Evolutionary conservation across 2,888 invertebrate species (phyloP), one percentile per base, ranked within the genome.

Genomic region (Chirona hameri): DNA sequence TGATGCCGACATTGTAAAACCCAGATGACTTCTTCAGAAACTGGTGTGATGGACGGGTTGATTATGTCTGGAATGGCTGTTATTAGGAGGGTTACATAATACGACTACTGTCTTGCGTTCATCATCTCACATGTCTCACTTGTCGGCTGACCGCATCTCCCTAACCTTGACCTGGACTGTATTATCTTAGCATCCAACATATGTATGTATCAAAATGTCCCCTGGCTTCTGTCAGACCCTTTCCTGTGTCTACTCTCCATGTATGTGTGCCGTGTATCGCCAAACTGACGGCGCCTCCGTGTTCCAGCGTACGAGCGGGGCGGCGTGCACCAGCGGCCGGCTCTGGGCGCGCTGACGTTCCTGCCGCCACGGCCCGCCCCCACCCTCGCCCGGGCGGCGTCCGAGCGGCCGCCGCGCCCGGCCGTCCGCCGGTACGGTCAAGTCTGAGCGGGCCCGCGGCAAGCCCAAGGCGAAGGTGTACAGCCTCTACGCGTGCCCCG

Each of bases 401-500:
- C 80, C 69, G 79, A 52, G 52, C 52, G 52, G 1, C 24, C 29
- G 79, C 29, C 31, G 48, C 31, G 15, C 12, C 1, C 65, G n/a
- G 18, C 29, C 81, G 29, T 18, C 72, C 46, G 15, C 81, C 52
- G 81, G 39, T 39, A 46, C 29, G 27, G 15, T 9, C 46, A 39
- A 52, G 81, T 29, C 57, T 15, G 46, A 39, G 24, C 29, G 76
- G 12, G 57, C 52, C 10, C 76, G 69, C 81, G 65, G 69, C 81
- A 82, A 81, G 31, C 81, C 81, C 18, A 69, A 79, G 79, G 65
- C 48, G 60, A 79, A 39, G 46, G 82, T 82, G 46, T 48, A 65
- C 81, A 82, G 81, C 60, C 83, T 83, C 81, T 84, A 84, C 69
- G 83, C 84, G 57, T 83, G 84, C 39, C 85, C 86, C n/a, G 84